Conservation (phyloP, 2,113 vertebrate genomes). For the Turdus rufiventris region DNA sequence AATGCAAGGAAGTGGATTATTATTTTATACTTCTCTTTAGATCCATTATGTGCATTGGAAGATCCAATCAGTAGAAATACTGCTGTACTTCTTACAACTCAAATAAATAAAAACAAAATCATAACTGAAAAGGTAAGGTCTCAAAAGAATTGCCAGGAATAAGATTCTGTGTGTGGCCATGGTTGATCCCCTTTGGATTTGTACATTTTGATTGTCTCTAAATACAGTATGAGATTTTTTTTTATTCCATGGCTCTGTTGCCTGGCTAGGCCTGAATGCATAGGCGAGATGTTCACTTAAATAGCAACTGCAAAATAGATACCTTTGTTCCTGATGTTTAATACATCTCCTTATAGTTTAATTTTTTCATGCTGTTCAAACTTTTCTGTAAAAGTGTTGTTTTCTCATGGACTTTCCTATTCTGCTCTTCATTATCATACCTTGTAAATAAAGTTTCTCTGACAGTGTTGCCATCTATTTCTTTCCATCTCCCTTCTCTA, state of each 20-base stretch:
- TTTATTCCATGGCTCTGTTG: background rate
- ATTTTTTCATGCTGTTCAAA: background rate
- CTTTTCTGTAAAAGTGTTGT: background rate
- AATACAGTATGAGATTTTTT: background rate
- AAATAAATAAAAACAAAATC: background rate
- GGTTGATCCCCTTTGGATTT: background rate
- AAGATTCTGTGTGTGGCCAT: fast-evolving
- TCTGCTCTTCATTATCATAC: background rate
- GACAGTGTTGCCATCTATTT: background rate
- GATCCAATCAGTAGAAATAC: background rate
- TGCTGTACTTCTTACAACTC: fast-evolving
- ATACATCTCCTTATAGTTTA: background rate
- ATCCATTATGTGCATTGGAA: background rate
- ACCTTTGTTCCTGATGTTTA: background rate
- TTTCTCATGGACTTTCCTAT: background rate
- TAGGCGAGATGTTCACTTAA: background rate
- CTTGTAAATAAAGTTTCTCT: background rate
- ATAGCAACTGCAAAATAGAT: background rate
- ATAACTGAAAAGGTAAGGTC: background rate
- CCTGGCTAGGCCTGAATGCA: background rate
- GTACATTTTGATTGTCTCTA: background rate
- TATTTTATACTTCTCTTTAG: background rate
- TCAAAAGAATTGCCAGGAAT: background rate
- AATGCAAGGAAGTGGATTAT: background rate
- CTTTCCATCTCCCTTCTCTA: background rate